These are phyloP conservation scores for Phyllotreta cruciferae DNA, from an alignment of 2,888 invertebrate species.

Conservation along the genomic window DNA sequence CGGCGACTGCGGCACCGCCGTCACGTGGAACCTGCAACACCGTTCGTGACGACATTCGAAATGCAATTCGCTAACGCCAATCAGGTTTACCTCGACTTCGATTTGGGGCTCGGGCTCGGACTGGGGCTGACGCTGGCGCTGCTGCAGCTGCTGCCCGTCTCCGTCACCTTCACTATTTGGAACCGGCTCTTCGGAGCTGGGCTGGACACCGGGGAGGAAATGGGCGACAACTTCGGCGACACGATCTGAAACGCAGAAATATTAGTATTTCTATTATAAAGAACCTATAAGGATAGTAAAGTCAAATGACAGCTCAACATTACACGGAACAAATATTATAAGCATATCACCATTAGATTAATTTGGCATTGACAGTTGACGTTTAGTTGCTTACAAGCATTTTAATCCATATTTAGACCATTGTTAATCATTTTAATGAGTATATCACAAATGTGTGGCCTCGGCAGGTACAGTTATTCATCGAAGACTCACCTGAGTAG, in stretches of 20 bases:
- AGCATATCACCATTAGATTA: too few relatives aligned
- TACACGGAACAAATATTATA: too few relatives aligned
- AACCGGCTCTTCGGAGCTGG: conserved; percentile 50
- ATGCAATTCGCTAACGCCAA: neutral
- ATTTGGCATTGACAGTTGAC: neutral
- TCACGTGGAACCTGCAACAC: conserved; percentile 45
- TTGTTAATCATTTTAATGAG: too few relatives aligned
- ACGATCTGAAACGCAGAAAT: conserved; percentile 36
- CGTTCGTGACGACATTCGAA: neutral
- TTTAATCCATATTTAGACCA: too few relatives aligned
- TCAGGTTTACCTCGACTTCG: conserved; percentile 33
- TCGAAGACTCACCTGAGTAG: conserved; percentile 25
- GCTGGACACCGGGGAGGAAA: conserved; percentile 46
- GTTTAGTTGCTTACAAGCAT: too few relatives aligned
- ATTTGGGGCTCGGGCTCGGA: conserved; percentile 32
- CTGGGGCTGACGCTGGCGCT: conserved; percentile 31
- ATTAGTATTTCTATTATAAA: neutral
- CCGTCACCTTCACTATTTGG: conserved; percentile 48
- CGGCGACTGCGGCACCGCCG: conserved; percentile 46
- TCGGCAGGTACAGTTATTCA: too few relatives aligned
- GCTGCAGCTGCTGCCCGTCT: conserved; percentile 36
- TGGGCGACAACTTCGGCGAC: conserved; percentile 43
- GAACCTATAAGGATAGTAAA: conserved; percentile 1
- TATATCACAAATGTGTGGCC: too few relatives aligned
- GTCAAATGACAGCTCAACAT: too few relatives aligned